Conservation (phyloP, 2,797 vertebrate species). For the Selene dorsalis region DNA sequence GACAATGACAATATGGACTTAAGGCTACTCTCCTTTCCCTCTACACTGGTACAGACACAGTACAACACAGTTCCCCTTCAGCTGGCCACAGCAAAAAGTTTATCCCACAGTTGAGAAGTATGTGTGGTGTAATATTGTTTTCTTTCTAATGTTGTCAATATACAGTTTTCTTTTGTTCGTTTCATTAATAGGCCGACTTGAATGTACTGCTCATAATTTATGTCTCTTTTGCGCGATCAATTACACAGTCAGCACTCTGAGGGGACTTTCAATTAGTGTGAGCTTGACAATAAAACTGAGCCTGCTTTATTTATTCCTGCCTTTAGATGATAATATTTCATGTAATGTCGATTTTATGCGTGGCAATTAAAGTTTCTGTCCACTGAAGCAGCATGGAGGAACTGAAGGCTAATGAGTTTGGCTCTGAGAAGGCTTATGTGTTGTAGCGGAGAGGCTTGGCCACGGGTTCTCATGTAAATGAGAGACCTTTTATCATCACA, state of each 20-base stretch:
- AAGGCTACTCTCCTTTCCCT: slow-evolving; percentile 10
- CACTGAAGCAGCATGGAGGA: slow-evolving; percentile 71
- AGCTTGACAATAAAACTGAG: slow-evolving; percentile 65
- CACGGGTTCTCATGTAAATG: slow-evolving; percentile 29
- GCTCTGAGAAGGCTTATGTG: slow-evolving; percentile 23
- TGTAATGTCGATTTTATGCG: slow-evolving; percentile 79
- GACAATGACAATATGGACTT: background rate
- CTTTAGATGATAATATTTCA: slow-evolving; percentile 75
- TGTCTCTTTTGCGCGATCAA: slow-evolving; percentile 61
- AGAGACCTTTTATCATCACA: slow-evolving; percentile 13
- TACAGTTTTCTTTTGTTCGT: slow-evolving; percentile 39
- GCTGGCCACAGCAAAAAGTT: slow-evolving; percentile 48
- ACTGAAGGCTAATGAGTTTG: slow-evolving; percentile 65
- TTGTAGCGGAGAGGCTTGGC: slow-evolving; percentile 11
- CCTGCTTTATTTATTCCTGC: slow-evolving; percentile 74
- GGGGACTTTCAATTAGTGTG: slow-evolving; percentile 73
- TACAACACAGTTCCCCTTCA: slow-evolving; percentile 12
- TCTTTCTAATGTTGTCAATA: slow-evolving; percentile 48
- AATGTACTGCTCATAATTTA: slow-evolving; percentile 71
- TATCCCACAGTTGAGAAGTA: slow-evolving; percentile 3
- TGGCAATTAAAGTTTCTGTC: slow-evolving; percentile 76
- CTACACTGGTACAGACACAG: slow-evolving; percentile 23
- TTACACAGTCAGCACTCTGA: slow-evolving; percentile 79
- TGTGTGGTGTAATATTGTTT: slow-evolving; percentile 35
- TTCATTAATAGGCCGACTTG: slow-evolving; percentile 55